Conservation (phyloP, 1,140 invertebrate genomes). For the Heliconius hermathena region DNA sequence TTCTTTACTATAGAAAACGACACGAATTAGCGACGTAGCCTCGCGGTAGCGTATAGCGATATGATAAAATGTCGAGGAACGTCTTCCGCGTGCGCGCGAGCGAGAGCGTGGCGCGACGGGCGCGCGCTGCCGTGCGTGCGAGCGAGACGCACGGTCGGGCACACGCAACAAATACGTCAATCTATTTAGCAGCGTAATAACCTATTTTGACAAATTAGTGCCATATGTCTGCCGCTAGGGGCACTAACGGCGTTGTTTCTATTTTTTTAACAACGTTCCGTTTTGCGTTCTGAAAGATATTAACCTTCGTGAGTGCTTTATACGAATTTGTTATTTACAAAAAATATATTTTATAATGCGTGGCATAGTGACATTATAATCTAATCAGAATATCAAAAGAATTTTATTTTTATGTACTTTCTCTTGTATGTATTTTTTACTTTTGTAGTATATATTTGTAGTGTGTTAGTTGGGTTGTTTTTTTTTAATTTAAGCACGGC, state of each 20-base stretch:
- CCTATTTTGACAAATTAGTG: slow-evolving; percentile 79
- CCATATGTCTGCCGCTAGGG: slow-evolving; percentile 68
- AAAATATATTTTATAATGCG: too few species aligned
- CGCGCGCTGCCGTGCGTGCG: slow-evolving; percentile 10
- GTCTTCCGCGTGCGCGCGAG: slow-evolving; percentile 16
- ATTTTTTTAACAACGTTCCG: slow-evolving; percentile 54
- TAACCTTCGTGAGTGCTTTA: not conserved
- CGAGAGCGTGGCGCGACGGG: not conserved
- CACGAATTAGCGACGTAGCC: slow-evolving; percentile 70
- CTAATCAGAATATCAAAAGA: too few species aligned
- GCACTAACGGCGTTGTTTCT: slow-evolving; percentile 59
- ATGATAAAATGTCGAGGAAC: slow-evolving; percentile 45
- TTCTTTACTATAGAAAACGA: slow-evolving; percentile 63
- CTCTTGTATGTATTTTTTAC: too few species aligned
- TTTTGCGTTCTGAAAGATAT: slow-evolving; percentile 21
- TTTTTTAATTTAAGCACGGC: too few species aligned
- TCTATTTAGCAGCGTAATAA: slow-evolving; percentile 61
- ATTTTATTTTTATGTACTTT: too few species aligned
- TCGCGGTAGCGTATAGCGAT: slow-evolving; percentile 53
- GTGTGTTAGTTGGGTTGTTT: too few species aligned
- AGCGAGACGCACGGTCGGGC: slow-evolving; percentile 56
- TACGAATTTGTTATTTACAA: too few species aligned
- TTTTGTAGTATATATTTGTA: too few species aligned
- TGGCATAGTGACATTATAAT: too few species aligned
- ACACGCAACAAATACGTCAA: slow-evolving; percentile 39